A percentile compares a stretch with the other conserved stretches of the same genome.
These are phyloP conservation scores for Bostrychus sinensis DNA, from an alignment of 2,113 vertebrate genomes.

Conservation along the genomic window DNA sequence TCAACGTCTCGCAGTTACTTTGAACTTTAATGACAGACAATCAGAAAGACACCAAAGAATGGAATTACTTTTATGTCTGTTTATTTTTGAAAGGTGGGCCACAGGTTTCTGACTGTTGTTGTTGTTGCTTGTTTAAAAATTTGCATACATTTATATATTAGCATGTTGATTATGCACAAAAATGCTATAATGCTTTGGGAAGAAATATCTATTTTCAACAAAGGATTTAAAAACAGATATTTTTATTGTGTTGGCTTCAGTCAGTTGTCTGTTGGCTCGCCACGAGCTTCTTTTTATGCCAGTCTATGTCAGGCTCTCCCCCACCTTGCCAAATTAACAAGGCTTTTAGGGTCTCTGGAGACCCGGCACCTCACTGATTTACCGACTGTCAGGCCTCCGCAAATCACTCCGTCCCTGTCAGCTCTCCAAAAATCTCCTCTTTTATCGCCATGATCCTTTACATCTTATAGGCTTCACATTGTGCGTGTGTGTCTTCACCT, in stretches of 20 bases:
- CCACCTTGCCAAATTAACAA: slow-evolving; percentile 71
- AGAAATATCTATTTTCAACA: slow-evolving; percentile 1
- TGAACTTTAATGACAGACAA: slow-evolving; percentile 3
- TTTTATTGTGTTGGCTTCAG: background rate
- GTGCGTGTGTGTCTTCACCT: slow-evolving; percentile 2
- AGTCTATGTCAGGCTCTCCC: slow-evolving; percentile 36
- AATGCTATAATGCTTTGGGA: slow-evolving; percentile 20
- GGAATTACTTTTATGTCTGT: slow-evolving; percentile 1
- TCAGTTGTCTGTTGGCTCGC: slow-evolving; percentile 19
- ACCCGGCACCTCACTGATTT: slow-evolving; percentile 66
- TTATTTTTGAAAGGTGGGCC: slow-evolving; percentile 11
- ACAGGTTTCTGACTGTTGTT: slow-evolving; percentile 10
- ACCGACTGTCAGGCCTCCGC: slow-evolving; percentile 58
- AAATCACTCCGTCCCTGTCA: slow-evolving; percentile 68
- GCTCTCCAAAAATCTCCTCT: slow-evolving; percentile 28
- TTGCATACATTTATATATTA: slow-evolving; percentile 24
- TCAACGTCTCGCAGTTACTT: background rate
- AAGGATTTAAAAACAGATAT: slow-evolving; percentile 28
- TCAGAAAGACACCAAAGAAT: background rate
- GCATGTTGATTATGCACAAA: slow-evolving; percentile 42
- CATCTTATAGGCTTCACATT: slow-evolving; percentile 32
- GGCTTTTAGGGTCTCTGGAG: slow-evolving; percentile 67
- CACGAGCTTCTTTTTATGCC: slow-evolving; percentile 20
- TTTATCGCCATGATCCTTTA: slow-evolving; percentile 34
- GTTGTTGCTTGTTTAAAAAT: slow-evolving; percentile 25